Conservation (phyloP, 2,797 vertebrate species). For the Sebastes paucispinis region DNA sequence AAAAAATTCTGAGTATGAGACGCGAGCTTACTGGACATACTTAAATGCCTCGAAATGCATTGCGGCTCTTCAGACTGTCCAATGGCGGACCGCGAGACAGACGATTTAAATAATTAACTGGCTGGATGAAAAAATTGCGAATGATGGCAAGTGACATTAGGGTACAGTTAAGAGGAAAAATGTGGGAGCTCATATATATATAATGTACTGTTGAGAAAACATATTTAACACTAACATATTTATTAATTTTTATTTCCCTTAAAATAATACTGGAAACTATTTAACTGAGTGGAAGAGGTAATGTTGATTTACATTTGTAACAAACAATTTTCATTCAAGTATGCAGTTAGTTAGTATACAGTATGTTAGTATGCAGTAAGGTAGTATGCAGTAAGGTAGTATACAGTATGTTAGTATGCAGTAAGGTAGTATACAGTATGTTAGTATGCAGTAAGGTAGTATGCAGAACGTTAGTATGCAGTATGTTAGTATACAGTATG, state of each 20-base stretch:
- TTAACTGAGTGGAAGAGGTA: background rate
- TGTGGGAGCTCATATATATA: background rate
- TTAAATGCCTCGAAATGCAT: background rate
- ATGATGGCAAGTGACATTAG: background rate
- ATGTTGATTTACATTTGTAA: background rate
- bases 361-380: too few species aligned
- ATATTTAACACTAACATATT: background rate
- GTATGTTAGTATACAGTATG: accelerated
- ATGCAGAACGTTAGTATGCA: too few species aligned
- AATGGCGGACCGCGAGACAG: background rate
- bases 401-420: too few species aligned
- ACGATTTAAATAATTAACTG: background rate
- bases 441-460: background rate
- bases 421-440: background rate
- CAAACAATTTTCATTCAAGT: too few species aligned
- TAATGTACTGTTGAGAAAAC: background rate
- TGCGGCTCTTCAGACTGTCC: background rate
- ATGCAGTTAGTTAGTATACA: too few species aligned
- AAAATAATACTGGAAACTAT: background rate
- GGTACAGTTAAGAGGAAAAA: background rate
- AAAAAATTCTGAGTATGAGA: background rate
- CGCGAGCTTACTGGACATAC: background rate
- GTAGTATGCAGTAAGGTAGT: too few species aligned
- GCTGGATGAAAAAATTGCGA: background rate
- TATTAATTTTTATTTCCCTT: background rate